Percentiles rank a stretch among this genome's conserved stretches.
These are phyloP conservation scores for Cyrtodaria siliqua DNA, from an alignment of 2,888 invertebrate species.

Conservation along the genomic window DNA sequence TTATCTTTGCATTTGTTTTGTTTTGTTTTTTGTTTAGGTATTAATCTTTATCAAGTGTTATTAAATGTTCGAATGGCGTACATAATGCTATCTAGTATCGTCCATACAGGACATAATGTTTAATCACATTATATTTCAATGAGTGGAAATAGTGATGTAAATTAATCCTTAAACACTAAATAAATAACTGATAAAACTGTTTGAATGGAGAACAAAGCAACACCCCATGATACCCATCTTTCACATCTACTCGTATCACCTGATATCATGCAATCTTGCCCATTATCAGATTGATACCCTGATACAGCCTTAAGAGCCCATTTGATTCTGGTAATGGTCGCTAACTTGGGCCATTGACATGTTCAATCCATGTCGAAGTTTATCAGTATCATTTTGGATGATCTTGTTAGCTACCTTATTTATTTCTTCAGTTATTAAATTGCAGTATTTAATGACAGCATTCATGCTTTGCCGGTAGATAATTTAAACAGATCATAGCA, in stretches of 20 bases:
- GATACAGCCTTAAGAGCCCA: slow-evolving; percentile 7
- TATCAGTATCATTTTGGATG: background rate
- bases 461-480: background rate
- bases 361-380: slow-evolving; percentile 52
- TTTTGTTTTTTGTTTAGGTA: too few species aligned
- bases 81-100: slow-evolving; percentile 32
- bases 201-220: slow-evolving; percentile 16
- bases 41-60: slow-evolving; percentile 27
- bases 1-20: too few species aligned
- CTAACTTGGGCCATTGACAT: slow-evolving; percentile 41
- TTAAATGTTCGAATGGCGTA: slow-evolving; percentile 43
- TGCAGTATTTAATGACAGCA: slow-evolving; percentile 15
- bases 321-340: slow-evolving; percentile 12
- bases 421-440: slow-evolving; percentile 16
- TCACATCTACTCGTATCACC: slow-evolving; percentile 2
- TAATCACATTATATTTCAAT: slow-evolving; percentile 8
- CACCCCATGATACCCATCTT: slow-evolving; percentile 18
- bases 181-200: slow-evolving; percentile 14
- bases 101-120: background rate
- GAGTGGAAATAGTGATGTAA: slow-evolving; percentile 47
- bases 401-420: slow-evolving; percentile 26
- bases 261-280: slow-evolving; percentile 10
- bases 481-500: background rate
- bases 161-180: slow-evolving; percentile 34
- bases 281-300: slow-evolving; percentile 19